These are phyloP conservation scores for Eptatretus atami DNA, from an alignment of 2,797 vertebrate species.

Conservation along the genomic window DNA sequence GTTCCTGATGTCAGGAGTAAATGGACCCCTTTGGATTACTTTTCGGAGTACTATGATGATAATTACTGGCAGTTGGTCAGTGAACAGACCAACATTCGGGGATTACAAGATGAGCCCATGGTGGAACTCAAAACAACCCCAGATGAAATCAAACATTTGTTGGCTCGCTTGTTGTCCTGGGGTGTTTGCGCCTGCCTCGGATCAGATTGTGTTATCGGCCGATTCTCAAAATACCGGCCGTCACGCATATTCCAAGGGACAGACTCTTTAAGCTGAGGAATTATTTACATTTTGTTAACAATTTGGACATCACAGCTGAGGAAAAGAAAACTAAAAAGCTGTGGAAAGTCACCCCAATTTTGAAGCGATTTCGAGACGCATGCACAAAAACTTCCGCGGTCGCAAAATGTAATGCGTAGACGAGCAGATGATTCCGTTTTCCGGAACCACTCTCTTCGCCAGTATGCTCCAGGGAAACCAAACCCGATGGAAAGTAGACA, in stretches of 20 bases:
- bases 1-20: no score
- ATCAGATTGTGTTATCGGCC: background rate
- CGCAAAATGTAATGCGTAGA: constrained; percentile 1
- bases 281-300: constrained; percentile 5
- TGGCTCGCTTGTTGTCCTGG: no score
- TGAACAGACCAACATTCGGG: no score
- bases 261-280: constrained; percentile 6
- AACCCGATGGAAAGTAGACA: no score
- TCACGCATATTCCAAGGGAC: constrained; percentile 1
- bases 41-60: no score
- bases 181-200: no score
- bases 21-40: no score
- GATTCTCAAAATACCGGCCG: background rate
- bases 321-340: background rate
- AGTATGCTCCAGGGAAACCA: constrained; percentile 4
- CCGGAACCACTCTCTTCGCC: background rate
- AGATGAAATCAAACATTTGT: no score
- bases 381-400: background rate
- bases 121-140: no score
- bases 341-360: constrained; percentile 1
- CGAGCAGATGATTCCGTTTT: background rate
- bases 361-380: background rate
- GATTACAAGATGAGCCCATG: no score
- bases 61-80: no score
- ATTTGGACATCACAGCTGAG: background rate